Base-by-base conservation (phyloP, 1,140 invertebrate genomes). In the Babylonia areolata region DNA sequence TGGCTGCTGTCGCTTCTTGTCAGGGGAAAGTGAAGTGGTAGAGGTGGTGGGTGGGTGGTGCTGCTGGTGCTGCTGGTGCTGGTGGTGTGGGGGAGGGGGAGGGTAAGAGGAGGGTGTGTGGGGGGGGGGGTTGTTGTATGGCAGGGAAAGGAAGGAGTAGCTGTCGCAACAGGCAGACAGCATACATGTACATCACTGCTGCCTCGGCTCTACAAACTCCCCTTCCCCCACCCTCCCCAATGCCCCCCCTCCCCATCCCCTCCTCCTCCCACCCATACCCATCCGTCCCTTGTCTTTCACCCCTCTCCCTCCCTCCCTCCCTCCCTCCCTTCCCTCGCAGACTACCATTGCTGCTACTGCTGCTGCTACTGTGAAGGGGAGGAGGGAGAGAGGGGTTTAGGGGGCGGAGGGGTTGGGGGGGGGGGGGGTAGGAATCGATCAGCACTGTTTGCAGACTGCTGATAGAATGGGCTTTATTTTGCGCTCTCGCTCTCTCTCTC, bases 381-480 rank as follows among this genome's bases (percentile, higher is more conserved):
- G n/a, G n/a, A n/a, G n/a, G n/a, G n/a, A n/a, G n/a, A n/a, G n/a
- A n/a, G n/a, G n/a, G n/a, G n/a, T n/a, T n/a, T n/a, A n/a, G n/a
- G n/a, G n/a, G n/a, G n/a, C n/a, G n/a, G n/a, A n/a, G n/a, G n/a
- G n/a, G n/a, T n/a, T n/a, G n/a, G n/a, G n/a, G n/a, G n/a, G n/a
- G n/a, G n/a, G n/a, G n/a, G n/a, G n/a, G n/a, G n/a, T n/a, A n/a
- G n/a, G n/a, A 23, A 64, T 64, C 58, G 58, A 64, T 64, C 58
- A 64, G 58, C 15, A 64, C 15, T 64, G 58, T 64, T 64, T 64
- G 58, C 58, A 12, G 58, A 64, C 58, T 64, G 58, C 15, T 64
- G 58, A 64, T 64, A 64, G 58, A 64, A 64, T 64, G 58, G 15
- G 58, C 58, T 23, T 64, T 64, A 64, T 64, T 64, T 64, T n/a